phyloP scores from a whole-genome alignment of 2,113 vertebrate genomes.

The Thymallus thymallus region DNA sequence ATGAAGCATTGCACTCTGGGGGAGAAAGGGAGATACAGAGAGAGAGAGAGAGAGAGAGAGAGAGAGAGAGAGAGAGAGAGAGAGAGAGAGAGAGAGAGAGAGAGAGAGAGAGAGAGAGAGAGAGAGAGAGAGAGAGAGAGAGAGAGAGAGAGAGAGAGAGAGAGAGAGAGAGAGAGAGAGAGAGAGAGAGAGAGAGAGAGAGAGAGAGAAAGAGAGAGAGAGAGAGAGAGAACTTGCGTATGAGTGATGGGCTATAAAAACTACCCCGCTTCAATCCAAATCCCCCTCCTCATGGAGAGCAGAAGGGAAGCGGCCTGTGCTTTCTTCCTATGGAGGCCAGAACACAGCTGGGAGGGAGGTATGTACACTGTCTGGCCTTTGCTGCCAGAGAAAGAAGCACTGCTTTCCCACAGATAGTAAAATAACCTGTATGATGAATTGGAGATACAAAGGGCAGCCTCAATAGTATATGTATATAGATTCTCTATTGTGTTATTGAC shows the following conservation, averaged over 20 bases:
- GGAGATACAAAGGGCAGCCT: background rate
- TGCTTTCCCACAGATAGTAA: background rate
- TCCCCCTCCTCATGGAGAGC: background rate
- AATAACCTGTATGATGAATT: background rate
- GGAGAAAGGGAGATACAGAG: background rate
- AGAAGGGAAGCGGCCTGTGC: background rate
- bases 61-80: constrained; percentile 19
- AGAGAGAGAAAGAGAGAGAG: background rate
- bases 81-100: constrained; percentile 15
- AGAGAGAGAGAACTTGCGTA: constrained; percentile 14
- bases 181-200: background rate
- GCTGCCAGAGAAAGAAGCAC: background rate
- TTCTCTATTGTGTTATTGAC: too few relatives aligned
- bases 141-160: constrained; percentile 15
- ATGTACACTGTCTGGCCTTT: background rate
- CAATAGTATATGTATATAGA: too few relatives aligned
- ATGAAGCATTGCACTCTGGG: background rate
- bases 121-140: constrained; percentile 15
- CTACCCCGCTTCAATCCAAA: background rate
- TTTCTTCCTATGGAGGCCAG: constrained; percentile 3
- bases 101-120: constrained; percentile 15
- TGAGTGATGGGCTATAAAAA: constrained; percentile 21
- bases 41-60: constrained; percentile 6
- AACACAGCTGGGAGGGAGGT: background rate
- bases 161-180: constrained; percentile 11